These are phyloP conservation scores for Hirtodrosophila histrioides DNA, from an alignment of 2,888 invertebrate species.

Conservation along the genomic window DNA sequence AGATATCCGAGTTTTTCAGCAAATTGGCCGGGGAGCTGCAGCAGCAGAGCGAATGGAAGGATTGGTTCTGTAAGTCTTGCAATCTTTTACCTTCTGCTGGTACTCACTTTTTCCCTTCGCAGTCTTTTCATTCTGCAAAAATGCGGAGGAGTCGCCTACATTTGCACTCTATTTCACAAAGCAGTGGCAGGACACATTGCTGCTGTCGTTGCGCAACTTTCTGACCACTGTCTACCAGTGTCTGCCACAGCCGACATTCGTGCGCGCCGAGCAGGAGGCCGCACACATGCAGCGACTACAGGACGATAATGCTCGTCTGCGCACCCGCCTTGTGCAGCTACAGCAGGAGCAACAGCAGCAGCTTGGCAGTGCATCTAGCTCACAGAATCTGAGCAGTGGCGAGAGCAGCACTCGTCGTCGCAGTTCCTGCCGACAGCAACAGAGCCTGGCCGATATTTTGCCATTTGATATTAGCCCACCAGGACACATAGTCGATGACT, in stretches of 20 bases:
- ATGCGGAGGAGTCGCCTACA: conserved; percentile 94
- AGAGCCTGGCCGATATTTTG: conserved; percentile 87
- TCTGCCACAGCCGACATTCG: conserved; percentile 93
- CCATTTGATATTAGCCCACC: conserved; percentile 89
- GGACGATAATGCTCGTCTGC: conserved; percentile 92
- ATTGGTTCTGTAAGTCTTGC: conserved; percentile 95
- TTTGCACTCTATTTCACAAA: conserved; percentile 95
- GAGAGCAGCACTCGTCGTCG: conserved; percentile 68
- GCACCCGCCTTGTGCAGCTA: conserved; percentile 84
- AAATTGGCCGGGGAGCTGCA: conserved; percentile 95
- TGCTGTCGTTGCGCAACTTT: conserved; percentile 95
- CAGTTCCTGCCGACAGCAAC: conserved; percentile 84
- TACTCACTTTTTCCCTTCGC: conserved; percentile 71
- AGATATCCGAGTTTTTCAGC: conserved; percentile 94
- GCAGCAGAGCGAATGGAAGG: conserved; percentile 96
- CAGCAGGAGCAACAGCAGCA: conserved; percentile 77
- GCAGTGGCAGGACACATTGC: conserved; percentile 97
- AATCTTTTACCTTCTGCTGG: background rate
- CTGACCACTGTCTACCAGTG: conserved; percentile 94
- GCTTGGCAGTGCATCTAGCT: conserved; percentile 35
- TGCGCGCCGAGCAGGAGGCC: conserved; percentile 94
- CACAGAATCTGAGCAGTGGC: conserved; percentile 57
- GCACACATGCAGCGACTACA: conserved; percentile 91
- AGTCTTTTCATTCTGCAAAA: conserved; percentile 96
- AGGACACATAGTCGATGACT: conserved; percentile 94